Conservation (phyloP, 2,888 invertebrate genomes). For the Caenorhabditis angaria region DNA sequence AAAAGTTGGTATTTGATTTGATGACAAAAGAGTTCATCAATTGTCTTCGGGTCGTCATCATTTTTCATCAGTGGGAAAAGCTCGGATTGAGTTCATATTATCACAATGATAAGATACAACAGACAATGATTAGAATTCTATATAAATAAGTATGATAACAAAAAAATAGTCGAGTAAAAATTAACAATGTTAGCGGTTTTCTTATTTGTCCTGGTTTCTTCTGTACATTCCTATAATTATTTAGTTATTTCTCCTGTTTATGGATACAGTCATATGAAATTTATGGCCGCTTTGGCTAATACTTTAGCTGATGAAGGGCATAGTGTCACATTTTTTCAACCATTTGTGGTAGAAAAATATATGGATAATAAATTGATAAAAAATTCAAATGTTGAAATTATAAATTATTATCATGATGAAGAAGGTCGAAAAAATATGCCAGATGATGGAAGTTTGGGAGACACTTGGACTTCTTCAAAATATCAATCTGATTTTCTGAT, state of each 20-base stretch:
- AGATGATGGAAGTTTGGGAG: conserved; percentile 5
- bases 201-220: neutral
- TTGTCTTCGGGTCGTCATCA: too few relatives aligned
- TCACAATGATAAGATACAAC: too few relatives aligned
- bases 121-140: too few relatives aligned
- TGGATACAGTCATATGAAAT: conserved; percentile 40
- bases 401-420: conserved; percentile 31
- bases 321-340: conserved; percentile 38
- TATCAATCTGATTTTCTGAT: conserved; percentile 15
- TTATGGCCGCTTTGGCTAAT: conserved; percentile 32
- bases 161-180: too few relatives aligned
- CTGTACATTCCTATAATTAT: conserved; percentile 26
- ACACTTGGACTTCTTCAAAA: conserved; percentile 24
- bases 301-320: conserved; percentile 38
- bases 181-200: too few relatives aligned
- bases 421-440: conserved; percentile 16
- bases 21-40: too few relatives aligned
- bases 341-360: conserved; percentile 27
- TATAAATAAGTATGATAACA: too few relatives aligned
- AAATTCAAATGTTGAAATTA: conserved; percentile 9
- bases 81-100: too few relatives aligned
- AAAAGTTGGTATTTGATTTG: too few relatives aligned
- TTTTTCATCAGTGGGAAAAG: too few relatives aligned
- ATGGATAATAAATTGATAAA: conserved; percentile 22
- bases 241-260: conserved; percentile 35